Conservation (phyloP, 2,797 vertebrate species). For the Kryptolebias ocellatus region DNA sequence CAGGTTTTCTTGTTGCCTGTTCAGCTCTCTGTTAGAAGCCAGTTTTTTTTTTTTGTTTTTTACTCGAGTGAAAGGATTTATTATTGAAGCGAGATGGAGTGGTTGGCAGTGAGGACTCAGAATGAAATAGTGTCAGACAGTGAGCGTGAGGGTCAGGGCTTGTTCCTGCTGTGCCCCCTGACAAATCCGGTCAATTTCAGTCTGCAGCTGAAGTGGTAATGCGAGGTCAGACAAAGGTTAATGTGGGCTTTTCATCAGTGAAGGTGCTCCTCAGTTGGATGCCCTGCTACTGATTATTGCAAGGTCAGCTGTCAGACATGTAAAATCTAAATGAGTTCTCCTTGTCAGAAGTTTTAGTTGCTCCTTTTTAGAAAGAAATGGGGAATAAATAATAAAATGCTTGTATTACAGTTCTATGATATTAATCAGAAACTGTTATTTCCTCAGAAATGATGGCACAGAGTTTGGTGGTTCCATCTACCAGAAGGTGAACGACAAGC, state of each 20-base stretch:
- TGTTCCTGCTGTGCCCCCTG: constrained; percentile 46
- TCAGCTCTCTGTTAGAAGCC: constrained; percentile 25
- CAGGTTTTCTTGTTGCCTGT: constrained; percentile 6
- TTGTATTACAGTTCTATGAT: neutral
- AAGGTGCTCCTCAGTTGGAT: neutral
- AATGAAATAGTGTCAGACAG: constrained; percentile 21
- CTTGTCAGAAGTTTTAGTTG: neutral
- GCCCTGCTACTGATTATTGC: neutral
- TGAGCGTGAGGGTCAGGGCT: constrained; percentile 11
- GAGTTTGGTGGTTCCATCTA: constrained; percentile 98
- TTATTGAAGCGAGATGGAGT: constrained; percentile 41
- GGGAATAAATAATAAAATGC: too few relatives aligned
- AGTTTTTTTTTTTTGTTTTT: constrained; percentile 69
- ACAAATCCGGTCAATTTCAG: constrained; percentile 33
- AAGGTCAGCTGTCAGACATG: neutral
- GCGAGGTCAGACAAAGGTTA: constrained; percentile 38
- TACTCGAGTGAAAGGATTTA: constrained; percentile 70
- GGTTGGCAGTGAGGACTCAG: constrained; percentile 34
- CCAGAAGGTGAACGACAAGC: constrained; percentile 95
- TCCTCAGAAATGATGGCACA: constrained; percentile 92
- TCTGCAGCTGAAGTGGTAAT: constrained; percentile 25
- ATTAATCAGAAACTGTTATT: neutral
- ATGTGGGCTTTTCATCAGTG: constrained; percentile 16
- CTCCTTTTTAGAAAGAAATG: neutral
- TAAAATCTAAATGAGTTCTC: neutral